Conservation (phyloP, 2,888 invertebrate species). For the Tipula unca region DNA sequence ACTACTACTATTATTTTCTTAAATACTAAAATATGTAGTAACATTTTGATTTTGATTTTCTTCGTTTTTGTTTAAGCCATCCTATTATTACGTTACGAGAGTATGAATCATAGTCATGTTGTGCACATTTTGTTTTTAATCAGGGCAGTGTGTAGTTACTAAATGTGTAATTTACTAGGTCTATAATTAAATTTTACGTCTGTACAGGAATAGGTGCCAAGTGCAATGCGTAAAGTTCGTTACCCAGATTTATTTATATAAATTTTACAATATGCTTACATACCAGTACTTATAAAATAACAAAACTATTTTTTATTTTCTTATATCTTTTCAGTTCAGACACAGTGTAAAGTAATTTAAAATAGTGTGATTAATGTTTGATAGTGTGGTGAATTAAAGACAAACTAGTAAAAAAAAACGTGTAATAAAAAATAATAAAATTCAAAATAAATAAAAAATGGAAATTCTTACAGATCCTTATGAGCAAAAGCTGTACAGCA, state of each 20-base stretch:
- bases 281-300: too few relatives aligned
- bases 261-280: too few relatives aligned
- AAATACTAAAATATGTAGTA: not conserved
- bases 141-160: not conserved
- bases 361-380: not conserved
- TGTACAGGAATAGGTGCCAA: not conserved
- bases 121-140: not conserved
- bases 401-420: not conserved
- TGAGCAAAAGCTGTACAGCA: constrained; percentile 70
- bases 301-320: not conserved
- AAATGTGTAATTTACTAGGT: not conserved
- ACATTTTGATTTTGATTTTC: not conserved
- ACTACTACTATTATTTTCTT: not conserved
- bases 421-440: not conserved
- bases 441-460: not conserved
- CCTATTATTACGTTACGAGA: not conserved
- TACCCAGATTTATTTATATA: not conserved
- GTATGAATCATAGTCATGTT: not conserved
- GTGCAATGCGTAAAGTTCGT: not conserved
- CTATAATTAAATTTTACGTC: not conserved
- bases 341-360: not conserved
- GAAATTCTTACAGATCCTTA: constrained; percentile 54
- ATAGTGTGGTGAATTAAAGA: not conserved
- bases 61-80: not conserved
- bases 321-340: not conserved